Base-by-base conservation (phyloP, 2,113 vertebrate species). In the Drymodes brunneopygia region DNA sequence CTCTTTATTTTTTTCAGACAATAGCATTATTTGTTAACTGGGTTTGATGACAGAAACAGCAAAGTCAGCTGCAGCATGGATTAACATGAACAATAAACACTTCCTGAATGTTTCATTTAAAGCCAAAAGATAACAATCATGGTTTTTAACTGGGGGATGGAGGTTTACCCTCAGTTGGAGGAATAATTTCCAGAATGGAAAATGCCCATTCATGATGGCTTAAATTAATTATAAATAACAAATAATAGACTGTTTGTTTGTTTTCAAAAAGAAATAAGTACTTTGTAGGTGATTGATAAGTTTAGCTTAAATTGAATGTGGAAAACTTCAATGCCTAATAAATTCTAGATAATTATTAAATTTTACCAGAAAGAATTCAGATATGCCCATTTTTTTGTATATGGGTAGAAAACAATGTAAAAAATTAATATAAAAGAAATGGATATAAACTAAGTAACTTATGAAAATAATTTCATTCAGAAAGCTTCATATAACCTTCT, bases 21-120 rank as follows among this genome's bases (percentile, higher is more conserved):
- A 90, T 81, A 31, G n/a, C 51, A 88, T 92, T 88, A 86, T 92
- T 96, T 88, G 85, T 93, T 93, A 81, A 74, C 75, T 83, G 79
- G 28, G 19, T 77, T 93, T 92, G 82, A 93, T 92, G 92, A 74
- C 1, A 95, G 79, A 95, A 92, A 90, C 56, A 81, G 87, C 85
- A 70, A 85, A 95, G 71, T 96, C 95, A 97, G 92, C 95, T 78
- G 86, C 62, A 88, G 74, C 79, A 48, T 71, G 71, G 85, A 94
- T 96, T 95, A 90, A 48, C 64, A 67, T 18, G 74, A 83, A 96
- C 87, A 96, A 94, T 88, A 93, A 93, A 40, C 75, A 90, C 85
- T 94, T 95, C 92, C 92, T 90, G 92, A 95, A 94, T 64, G 51
- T 74, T 93, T 94, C 64, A 74, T 90, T 93, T 56, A 86, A 90